Evolutionary conservation across 2,888 invertebrate species (phyloP).

Genomic region (Acleris holmiana): DNA sequence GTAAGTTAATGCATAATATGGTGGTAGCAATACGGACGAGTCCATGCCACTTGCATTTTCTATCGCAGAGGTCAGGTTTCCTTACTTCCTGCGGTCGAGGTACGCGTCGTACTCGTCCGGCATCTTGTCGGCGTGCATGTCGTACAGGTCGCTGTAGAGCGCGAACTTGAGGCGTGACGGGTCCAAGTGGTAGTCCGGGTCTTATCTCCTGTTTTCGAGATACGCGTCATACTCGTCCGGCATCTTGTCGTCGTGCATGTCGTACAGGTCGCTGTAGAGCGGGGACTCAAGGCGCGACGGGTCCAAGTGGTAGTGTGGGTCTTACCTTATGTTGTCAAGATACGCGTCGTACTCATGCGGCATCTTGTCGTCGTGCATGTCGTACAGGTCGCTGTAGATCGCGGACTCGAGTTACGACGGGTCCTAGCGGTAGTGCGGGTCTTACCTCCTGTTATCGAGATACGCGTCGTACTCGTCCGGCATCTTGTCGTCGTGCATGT

Average conservation of each 20-base stretch:
- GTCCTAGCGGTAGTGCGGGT: conserved; percentile 93
- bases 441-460: conserved; percentile 81
- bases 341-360: conserved; percentile 81
- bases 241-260: conserved; percentile 86
- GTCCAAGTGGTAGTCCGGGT: conserved; percentile 93
- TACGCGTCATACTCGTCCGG: conserved; percentile 81
- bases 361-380: conserved; percentile 86
- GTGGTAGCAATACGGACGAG: too few species aligned
- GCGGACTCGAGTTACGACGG: conserved; percentile 91
- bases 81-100: conserved; percentile 85
- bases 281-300: conserved; percentile 91
- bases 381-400: conserved; percentile 89
- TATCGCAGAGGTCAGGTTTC: too few species aligned
- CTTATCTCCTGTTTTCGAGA: conserved; percentile 81
- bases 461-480: conserved; percentile 81
- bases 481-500: conserved; percentile 86
- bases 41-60: too few species aligned
- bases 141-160: conserved; percentile 89
- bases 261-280: conserved; percentile 89
- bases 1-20: too few species aligned
- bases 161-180: conserved; percentile 91
- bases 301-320: conserved; percentile 93
- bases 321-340: conserved; percentile 81
- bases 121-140: conserved; percentile 86
- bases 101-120: conserved; percentile 81